Percentiles rank a stretch among this genome's conserved stretches.
phyloP scores from a whole-genome alignment of 23 tunicate genomes.

The Trididemnum miniatum region DNA sequence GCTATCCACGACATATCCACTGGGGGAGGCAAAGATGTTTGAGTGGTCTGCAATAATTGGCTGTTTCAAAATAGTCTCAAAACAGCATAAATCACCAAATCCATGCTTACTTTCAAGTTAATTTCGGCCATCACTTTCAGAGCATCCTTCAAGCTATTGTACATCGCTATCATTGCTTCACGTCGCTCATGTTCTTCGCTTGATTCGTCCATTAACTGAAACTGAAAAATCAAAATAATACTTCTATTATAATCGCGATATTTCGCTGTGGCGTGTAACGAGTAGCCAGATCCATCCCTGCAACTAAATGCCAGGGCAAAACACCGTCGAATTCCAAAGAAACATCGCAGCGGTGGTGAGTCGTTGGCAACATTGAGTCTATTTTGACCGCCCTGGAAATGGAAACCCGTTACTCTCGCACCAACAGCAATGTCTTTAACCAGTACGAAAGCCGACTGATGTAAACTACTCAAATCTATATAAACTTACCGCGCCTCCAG shows the following conservation, averaged over 20 bases:
- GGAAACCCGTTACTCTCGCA: neutral
- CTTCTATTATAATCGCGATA: too few relatives aligned
- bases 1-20: constrained; percentile 96
- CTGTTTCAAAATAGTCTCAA: neutral
- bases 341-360: neutral
- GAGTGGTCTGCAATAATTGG: constrained; percentile 41
- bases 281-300: too few relatives aligned
- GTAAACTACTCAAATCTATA: neutral
- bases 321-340: neutral
- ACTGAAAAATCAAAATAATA: too few relatives aligned
- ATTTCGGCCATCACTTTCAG: constrained; percentile 87
- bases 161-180: constrained; percentile 73
- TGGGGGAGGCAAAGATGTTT: constrained; percentile 86
- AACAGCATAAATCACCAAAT: neutral
- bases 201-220: constrained; percentile 87
- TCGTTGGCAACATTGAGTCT: too few relatives aligned
- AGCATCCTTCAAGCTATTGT: constrained; percentile 86
- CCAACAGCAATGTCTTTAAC: neutral
- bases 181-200: constrained; percentile 78
- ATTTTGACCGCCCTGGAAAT: too few relatives aligned
- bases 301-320: too few relatives aligned
- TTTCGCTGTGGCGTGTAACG: too few relatives aligned
- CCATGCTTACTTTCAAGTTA: constrained; percentile 78
- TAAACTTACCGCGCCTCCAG: constrained; percentile 60
- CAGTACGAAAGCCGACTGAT: neutral